Percentiles rank a stretch among this genome's conserved stretches.
Conservation (phyloP, 2,113 vertebrate genomes). For the Actinemys pallida region DNA sequence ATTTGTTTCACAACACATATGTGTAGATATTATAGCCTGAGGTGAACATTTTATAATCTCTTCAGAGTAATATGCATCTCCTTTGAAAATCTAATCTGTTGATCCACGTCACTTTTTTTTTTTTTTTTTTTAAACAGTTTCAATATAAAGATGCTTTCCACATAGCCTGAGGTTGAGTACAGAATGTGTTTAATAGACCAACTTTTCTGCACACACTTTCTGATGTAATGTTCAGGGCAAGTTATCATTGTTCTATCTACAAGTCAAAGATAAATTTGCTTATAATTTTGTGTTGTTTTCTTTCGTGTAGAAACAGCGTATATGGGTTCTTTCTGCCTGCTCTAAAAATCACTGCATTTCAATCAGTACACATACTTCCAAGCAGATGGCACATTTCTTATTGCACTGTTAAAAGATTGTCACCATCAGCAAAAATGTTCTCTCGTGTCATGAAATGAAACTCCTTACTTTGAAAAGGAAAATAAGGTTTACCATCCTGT, state of each 20-base stretch:
- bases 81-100: not conserved
- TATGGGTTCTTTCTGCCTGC: not conserved
- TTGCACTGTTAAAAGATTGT: accelerated
- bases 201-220: not conserved
- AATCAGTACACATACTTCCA: not conserved
- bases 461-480: not conserved
- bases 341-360: not conserved
- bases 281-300: not conserved
- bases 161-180: not conserved
- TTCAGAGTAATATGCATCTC: not conserved
- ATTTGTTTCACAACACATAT: not conserved
- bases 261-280: not conserved
- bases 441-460: not conserved
- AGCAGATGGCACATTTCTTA: not conserved
- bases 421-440: not conserved
- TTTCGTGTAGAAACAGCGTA: not conserved
- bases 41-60: not conserved
- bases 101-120: not conserved
- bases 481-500: not conserved
- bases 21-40: not conserved
- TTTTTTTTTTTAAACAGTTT: not conserved
- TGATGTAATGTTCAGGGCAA: not conserved
- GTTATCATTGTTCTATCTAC: not conserved
- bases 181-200: not conserved
- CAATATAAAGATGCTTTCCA: not conserved